Evolutionary conservation across 2,888 invertebrate genomes (phyloP).

Genomic region (Sipha maydis): DNA sequence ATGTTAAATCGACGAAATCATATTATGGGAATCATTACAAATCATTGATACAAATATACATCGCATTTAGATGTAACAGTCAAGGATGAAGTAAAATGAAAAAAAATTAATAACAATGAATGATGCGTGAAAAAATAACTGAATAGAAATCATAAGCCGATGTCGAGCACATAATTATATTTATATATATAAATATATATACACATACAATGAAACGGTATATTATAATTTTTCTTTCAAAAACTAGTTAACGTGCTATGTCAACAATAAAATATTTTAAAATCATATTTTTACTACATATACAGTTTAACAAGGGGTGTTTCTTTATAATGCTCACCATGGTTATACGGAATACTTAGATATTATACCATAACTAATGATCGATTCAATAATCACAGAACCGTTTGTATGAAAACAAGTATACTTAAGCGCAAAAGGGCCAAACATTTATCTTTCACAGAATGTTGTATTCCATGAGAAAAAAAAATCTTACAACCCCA

Average conservation of each 20-base stretch:
- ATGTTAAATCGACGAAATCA: not conserved
- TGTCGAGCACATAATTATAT: too few relatives aligned
- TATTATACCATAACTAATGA: not conserved
- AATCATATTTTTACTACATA: not conserved
- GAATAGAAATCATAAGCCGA: not conserved
- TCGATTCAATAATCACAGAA: not conserved
- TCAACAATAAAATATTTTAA: not conserved
- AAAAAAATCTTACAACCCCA: not conserved
- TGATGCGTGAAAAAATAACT: not conserved
- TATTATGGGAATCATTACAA: slow-evolving; percentile 7
- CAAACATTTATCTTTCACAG: not conserved
- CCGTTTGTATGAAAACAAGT: not conserved
- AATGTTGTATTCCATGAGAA: not conserved
- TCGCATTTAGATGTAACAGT: slow-evolving; percentile 2
- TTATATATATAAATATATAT: too few relatives aligned
- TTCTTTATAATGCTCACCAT: not conserved
- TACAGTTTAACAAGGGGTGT: not conserved
- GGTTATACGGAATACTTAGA: not conserved
- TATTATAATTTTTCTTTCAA: not conserved
- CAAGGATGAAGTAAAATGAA: slow-evolving; percentile 17
- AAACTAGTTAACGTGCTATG: not conserved
- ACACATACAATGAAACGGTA: not conserved
- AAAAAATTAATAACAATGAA: slow-evolving; percentile 17
- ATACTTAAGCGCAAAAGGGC: not conserved
- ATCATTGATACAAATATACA: not conserved